Evolutionary conservation across 2,888 invertebrate species (phyloP).

Genomic region (Junonia oenone): DNA sequence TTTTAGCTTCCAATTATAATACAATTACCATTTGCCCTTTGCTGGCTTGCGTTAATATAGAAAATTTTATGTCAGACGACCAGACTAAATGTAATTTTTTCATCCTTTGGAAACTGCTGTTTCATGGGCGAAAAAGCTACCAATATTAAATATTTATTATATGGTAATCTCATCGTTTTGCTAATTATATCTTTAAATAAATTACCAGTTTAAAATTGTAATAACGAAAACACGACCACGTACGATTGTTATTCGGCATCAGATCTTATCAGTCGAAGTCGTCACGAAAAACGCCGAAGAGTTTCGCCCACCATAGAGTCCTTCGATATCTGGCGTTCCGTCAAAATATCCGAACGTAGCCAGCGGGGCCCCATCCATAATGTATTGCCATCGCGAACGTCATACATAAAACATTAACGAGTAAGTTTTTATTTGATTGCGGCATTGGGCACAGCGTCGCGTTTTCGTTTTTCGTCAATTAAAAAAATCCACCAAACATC

Average conservation of each 20-base stretch:
- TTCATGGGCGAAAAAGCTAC: too few species aligned
- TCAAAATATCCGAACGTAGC: slow-evolving; percentile 68
- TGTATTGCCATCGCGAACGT: slow-evolving; percentile 63
- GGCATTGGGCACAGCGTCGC: slow-evolving; percentile 53
- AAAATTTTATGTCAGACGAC: too few species aligned
- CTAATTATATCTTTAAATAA: slow-evolving; percentile 13
- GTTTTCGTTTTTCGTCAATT: slow-evolving; percentile 56
- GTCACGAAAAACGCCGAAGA: slow-evolving; percentile 47
- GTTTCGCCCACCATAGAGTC: slow-evolving; percentile 57
- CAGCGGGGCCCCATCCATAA: slow-evolving; percentile 74
- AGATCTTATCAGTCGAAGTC: slow-evolving; percentile 51
- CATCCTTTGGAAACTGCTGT: too few species aligned
- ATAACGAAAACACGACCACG: slow-evolving; percentile 30
- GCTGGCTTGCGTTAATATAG: too few species aligned
- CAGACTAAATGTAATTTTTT: too few species aligned
- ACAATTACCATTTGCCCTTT: too few species aligned
- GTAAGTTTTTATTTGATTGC: slow-evolving; percentile 76
- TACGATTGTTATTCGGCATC: slow-evolving; percentile 34
- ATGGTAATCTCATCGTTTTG: not conserved
- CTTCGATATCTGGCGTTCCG: slow-evolving; percentile 63
- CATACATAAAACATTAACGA: slow-evolving; percentile 77
- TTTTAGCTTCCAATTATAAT: too few species aligned
- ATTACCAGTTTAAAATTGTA: slow-evolving; percentile 24
- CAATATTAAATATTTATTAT: too few species aligned
- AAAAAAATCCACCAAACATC: slow-evolving; percentile 52